Percentiles rank a stretch among this genome's conserved stretches.
phyloP scores from a whole-genome alignment of 2,888 invertebrate genomes.

The Vandiemenella viatica region DNA sequence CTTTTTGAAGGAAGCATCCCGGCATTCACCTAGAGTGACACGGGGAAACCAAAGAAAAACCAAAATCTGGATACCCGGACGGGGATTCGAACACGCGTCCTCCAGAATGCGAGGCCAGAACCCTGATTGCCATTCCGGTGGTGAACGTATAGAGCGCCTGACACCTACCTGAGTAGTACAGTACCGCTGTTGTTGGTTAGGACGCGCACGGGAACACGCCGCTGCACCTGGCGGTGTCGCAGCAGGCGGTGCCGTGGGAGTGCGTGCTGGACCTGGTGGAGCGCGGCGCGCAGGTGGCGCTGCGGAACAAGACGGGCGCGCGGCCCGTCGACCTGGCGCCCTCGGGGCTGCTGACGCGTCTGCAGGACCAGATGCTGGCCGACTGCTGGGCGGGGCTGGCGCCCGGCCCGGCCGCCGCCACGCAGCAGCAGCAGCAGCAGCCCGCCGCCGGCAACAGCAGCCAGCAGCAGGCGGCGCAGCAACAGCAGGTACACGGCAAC shows the following conservation, averaged over 20 bases:
- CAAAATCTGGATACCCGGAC: too few relatives aligned
- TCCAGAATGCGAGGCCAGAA: too few relatives aligned
- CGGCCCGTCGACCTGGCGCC: constrained; percentile 36
- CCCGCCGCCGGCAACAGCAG: neutral
- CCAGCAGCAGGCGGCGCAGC: neutral
- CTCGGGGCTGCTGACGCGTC: constrained; percentile 27
- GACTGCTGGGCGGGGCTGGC: constrained; percentile 26
- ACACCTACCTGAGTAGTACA: too few relatives aligned
- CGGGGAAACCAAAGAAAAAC: too few relatives aligned
- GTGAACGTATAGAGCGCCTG: too few relatives aligned
- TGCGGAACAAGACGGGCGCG: constrained; percentile 32
- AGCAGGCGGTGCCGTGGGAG: constrained; percentile 36
- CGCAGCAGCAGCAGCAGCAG: constrained; percentile 1
- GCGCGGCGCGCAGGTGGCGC: constrained; percentile 32
- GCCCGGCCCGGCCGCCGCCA: constrained; percentile 3
- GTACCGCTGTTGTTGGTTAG: too few relatives aligned
- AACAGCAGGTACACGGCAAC: neutral
- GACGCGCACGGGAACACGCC: constrained; percentile 40
- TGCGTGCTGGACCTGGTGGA: constrained; percentile 34
- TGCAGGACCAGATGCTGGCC: constrained; percentile 34
- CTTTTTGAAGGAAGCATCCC: too few relatives aligned
- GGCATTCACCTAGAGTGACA: too few relatives aligned
- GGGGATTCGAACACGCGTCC: too few relatives aligned
- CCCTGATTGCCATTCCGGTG: too few relatives aligned
- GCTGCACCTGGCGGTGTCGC: constrained; percentile 38